A percentile compares a stretch with the other conserved stretches of the same genome.
Evolutionary conservation across 2,888 invertebrate genomes (phyloP).

Genomic region (Operophtera brumata): DNA sequence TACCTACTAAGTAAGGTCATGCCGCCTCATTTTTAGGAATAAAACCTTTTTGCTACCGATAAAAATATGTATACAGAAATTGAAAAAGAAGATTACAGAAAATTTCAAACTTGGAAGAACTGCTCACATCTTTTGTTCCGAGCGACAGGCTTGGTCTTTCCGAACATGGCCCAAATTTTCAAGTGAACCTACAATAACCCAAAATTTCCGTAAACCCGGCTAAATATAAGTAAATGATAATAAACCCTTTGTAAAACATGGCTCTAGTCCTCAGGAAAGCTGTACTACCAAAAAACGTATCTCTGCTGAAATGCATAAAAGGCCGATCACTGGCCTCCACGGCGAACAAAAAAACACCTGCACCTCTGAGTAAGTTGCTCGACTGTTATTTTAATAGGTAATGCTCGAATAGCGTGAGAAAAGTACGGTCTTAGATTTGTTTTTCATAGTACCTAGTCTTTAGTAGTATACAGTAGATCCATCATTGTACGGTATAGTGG

Average conservation of each 20-base stretch:
- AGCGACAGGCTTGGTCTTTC: slow-evolving; percentile 41
- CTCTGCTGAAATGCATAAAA: slow-evolving; percentile 62
- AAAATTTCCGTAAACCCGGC: slow-evolving; percentile 43
- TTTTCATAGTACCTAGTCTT: no score
- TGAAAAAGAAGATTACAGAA: slow-evolving; percentile 42
- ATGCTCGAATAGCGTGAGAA: no score
- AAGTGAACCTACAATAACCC: slow-evolving; percentile 48
- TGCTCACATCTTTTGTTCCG: slow-evolving; percentile 47
- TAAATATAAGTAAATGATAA: slow-evolving; percentile 25
- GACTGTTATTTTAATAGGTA: neutral
- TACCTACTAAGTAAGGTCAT: no score
- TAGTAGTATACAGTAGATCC: no score
- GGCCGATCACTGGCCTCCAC: slow-evolving; percentile 53
- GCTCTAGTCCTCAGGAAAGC: slow-evolving; percentile 66
- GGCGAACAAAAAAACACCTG: slow-evolving; percentile 49
- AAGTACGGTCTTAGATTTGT: no score
- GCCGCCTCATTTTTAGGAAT: neutral
- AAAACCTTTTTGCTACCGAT: slow-evolving; percentile 12
- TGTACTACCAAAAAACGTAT: slow-evolving; percentile 57
- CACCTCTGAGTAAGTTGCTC: slow-evolving; percentile 56
- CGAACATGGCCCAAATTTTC: slow-evolving; percentile 66
- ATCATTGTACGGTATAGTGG: no score
- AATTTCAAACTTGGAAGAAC: slow-evolving; percentile 43
- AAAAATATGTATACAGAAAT: slow-evolving; percentile 24
- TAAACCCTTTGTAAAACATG: slow-evolving; percentile 48